Evolutionary conservation across 2,113 vertebrate species (phyloP), one percentile per base, ranked within the genome.

Genomic region (Passer domesticus): DNA sequence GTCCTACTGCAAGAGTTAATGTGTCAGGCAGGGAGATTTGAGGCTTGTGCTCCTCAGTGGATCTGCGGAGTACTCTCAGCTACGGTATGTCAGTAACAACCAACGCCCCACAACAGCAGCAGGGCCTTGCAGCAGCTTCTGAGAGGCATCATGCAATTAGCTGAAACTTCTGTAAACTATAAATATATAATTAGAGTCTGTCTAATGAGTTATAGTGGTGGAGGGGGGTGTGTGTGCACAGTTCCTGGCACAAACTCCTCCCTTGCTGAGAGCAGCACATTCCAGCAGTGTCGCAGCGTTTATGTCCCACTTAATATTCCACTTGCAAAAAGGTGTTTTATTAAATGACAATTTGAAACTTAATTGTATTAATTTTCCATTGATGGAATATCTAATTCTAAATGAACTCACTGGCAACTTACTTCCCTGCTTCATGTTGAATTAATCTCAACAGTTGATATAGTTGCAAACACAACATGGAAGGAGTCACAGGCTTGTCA

Each of bases 341-440:
- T 89, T 92, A 90, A 93, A 91, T 47, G 81, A 37, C 64, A 69
- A 11, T 95, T 88, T 76, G 77, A 94, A 80, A 90, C 20, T 59
- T 77, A 83, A 93, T 87, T 93, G 68, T 88, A 81, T 90, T 94
- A 55, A 78, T 96, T 88, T 95, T 88, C 72, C 49, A 49, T 47
- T 91, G 89, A 80, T 77, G 83, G 91, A 41, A 4, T 86, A 73
- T 82, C 50, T 93, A 63, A 77, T 73, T 81, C 74, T 62, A 91
- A 93, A 85, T 62, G 44, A 94, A 90, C 56, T 86, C n/a, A 37
- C 31, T 62, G 55, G 44, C 72, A 66, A 33, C 67, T 82, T 50
- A 13, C 43, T 81, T 72, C 60, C 62, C 53, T 67, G 21, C 56
- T 39, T 67, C 30, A 24, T 0, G 0, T 19, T 58, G 41, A 68